Conservation (phyloP, 2,888 invertebrate species). For the Cantharis nigra region DNA sequence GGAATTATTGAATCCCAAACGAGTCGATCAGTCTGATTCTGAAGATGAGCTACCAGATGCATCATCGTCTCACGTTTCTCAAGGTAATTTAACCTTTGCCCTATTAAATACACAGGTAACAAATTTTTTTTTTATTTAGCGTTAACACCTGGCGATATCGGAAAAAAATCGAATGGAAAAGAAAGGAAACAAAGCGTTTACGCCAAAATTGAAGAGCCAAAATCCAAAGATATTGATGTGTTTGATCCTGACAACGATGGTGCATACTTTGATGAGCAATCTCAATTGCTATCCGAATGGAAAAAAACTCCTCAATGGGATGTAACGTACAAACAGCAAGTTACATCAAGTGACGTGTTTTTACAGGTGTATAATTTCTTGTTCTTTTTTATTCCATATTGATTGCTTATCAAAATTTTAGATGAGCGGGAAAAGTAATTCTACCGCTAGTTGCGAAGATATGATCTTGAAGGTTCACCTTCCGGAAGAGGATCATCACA, state of each 20-base stretch:
- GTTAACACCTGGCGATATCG: conserved; percentile 29
- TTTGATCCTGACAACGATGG: conserved; percentile 41
- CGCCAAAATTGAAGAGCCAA: neutral
- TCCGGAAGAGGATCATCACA: conserved; percentile 75
- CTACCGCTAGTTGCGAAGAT: conserved; percentile 85
- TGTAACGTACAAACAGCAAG: conserved; percentile 83
- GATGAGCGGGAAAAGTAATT: conserved; percentile 80
- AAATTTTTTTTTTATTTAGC: conserved; percentile 25
- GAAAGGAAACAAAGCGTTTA: conserved; percentile 10
- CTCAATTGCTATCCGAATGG: conserved; percentile 45
- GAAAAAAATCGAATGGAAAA: conserved; percentile 26
- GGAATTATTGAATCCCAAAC: conserved; percentile 46
- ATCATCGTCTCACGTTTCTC: neutral
- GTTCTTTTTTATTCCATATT: neutral
- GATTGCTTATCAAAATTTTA: conserved; percentile 48
- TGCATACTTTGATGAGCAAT: conserved; percentile 48
- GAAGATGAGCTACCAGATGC: conserved; percentile 44
- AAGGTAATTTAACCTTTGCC: neutral
- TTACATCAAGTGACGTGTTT: conserved; percentile 84
- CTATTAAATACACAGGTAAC: neutral
- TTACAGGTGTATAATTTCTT: conserved; percentile 65
- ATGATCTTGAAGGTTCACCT: conserved; percentile 78
- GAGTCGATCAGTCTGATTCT: conserved; percentile 43
- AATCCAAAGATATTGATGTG: conserved; percentile 41
- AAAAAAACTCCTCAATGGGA: conserved; percentile 74